phyloP scores from a whole-genome alignment of 2,888 invertebrate genomes.

The Chrysotoxum bicinctum region DNA sequence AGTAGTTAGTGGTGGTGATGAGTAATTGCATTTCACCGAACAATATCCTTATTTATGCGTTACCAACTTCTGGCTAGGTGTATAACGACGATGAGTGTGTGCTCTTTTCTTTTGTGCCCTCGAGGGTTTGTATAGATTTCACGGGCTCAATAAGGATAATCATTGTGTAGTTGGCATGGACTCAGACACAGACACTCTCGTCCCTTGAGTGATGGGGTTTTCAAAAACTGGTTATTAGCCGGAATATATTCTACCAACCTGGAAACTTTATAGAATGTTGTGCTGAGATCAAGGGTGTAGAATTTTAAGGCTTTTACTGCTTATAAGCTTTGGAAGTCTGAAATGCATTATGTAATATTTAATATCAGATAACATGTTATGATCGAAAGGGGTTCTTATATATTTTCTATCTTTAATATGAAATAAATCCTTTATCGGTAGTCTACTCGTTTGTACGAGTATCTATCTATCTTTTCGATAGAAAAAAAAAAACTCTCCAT shows the following conservation, averaged over 20 bases:
- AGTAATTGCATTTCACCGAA: constrained; percentile 63
- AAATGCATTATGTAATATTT: background rate
- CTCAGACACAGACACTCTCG: constrained; percentile 6
- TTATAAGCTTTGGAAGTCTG: background rate
- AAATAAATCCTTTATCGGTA: background rate
- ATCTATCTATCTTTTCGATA: background rate
- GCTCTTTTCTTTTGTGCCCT: constrained; percentile 6
- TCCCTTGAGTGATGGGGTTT: constrained; percentile 7
- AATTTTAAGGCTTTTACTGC: background rate
- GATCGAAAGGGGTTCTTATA: background rate
- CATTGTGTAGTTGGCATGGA: constrained; percentile 45
- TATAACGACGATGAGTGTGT: constrained; percentile 7
- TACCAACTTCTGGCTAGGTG: background rate
- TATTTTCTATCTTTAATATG: background rate
- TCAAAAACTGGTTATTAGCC: constrained; percentile 18
- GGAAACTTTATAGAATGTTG: background rate
- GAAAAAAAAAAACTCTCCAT: background rate
- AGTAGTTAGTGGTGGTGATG: background rate
- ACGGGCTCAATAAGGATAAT: constrained; percentile 34
- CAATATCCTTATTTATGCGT: constrained; percentile 50
- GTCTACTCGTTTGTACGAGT: background rate
- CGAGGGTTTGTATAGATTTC: constrained; percentile 1
- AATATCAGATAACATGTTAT: constrained; percentile 10
- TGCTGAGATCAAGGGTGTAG: constrained; percentile 23
- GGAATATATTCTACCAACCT: background rate